These are phyloP conservation scores for Thripadectes ignobilis DNA, from an alignment of 2,797 vertebrate species.

Conservation along the genomic window DNA sequence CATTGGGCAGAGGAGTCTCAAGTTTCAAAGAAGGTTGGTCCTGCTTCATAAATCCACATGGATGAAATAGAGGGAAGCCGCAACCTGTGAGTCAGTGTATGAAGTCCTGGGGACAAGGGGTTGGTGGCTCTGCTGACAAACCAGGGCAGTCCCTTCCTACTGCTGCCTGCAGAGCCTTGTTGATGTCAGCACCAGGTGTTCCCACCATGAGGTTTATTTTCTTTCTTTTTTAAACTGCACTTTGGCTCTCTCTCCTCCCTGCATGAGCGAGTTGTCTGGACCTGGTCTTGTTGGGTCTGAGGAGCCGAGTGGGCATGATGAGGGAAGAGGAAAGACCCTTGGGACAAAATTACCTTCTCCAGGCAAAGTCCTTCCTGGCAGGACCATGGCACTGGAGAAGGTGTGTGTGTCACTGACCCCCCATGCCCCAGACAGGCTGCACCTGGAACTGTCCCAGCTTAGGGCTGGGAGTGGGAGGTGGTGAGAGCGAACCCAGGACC, in stretches of 20 bases:
- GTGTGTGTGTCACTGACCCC: neutral
- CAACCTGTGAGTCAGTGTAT: neutral
- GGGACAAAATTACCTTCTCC: neutral
- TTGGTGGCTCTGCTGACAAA: neutral
- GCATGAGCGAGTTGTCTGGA: neutral
- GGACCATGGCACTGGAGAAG: neutral
- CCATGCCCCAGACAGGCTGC: neutral
- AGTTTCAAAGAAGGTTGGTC: neutral
- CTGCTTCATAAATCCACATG: neutral
- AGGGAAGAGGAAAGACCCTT: neutral
- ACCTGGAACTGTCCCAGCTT: neutral
- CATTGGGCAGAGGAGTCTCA: neutral
- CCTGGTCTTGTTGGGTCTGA: neutral
- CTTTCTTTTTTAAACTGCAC: neutral
- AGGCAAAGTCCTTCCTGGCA: neutral
- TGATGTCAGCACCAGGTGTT: neutral
- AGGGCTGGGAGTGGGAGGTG: neutral
- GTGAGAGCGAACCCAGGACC: accelerated
- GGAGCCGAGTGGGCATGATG: neutral
- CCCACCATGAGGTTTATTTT: neutral
- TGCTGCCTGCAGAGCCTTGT: neutral
- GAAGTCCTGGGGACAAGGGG: neutral
- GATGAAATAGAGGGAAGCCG: neutral
- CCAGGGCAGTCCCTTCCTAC: neutral
- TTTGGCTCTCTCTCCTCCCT: neutral